Conservation (phyloP, 2,797 vertebrate genomes). For the Glossophaga mutica region DNA sequence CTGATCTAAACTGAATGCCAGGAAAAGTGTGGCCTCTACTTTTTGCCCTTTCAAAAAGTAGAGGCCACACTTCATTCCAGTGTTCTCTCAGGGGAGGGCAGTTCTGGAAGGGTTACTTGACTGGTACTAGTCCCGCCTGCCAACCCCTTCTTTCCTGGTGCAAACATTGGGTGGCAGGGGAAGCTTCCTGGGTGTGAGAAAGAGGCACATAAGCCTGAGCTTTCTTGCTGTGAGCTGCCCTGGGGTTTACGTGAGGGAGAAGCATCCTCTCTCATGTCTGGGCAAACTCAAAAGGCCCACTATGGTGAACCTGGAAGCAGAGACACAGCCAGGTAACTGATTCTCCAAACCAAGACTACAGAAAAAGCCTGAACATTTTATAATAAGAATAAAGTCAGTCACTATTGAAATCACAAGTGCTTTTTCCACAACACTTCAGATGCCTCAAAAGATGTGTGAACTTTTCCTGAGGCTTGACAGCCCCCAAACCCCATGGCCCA, state of each 20-base stretch:
- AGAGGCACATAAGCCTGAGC: background rate
- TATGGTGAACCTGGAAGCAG: accelerated
- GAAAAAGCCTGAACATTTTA: background rate
- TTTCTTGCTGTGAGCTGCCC: background rate
- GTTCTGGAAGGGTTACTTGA: background rate
- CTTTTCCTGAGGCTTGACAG: background rate
- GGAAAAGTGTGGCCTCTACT: too few relatives aligned
- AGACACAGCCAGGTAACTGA: background rate
- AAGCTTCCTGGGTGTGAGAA: background rate
- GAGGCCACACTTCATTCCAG: background rate
- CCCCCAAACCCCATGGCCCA: accelerated
- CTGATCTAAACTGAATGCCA: background rate
- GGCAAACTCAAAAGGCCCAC: background rate
- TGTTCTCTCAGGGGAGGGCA: background rate
- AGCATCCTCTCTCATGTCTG: background rate
- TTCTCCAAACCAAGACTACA: background rate
- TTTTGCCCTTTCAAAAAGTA: background rate
- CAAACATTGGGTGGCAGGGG: background rate
- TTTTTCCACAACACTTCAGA: background rate
- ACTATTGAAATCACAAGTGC: background rate
- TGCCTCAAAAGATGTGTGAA: background rate
- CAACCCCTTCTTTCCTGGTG: background rate
- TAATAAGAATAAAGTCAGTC: background rate
- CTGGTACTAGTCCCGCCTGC: background rate
- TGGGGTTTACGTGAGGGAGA: background rate